Evolutionary conservation across 2,113 vertebrate genomes (phyloP), one percentile per base, ranked within the genome.

Genomic region (Colaptes auratus): DNA sequence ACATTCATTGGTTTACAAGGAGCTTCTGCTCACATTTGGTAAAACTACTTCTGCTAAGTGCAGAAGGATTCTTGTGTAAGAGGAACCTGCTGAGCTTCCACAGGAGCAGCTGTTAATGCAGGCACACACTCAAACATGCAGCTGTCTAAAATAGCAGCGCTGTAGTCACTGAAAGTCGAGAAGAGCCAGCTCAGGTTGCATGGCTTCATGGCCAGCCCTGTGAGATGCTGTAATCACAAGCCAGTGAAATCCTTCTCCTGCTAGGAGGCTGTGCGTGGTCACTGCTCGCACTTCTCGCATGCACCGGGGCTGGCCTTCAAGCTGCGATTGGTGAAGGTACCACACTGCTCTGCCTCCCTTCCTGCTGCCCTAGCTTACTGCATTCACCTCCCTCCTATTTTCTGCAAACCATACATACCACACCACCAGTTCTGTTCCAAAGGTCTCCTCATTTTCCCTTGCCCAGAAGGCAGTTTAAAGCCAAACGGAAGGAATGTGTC

Each of bases 111-210:
- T 96, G 95, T 79, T 92, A 93, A 74, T 86, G 86, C 11, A 92
- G 95, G 95, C 95, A 94, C 83, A 28, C 79, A 94, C 67, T 90
- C 93, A 96, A 94, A 58, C 81, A 89, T 1, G 89, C 90, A 75
- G 90, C 84, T 60, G 83, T 93, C 96, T 82, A 89, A 95, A 96
- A 96, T 95, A 95, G 94, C 76, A 96, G 90, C 1, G 1, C 67
- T 81, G 59, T 15, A 75, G 92, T 89, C 24, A 0, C 4, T 92
- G 88, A 93, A 95, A 93, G 90, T 31, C 92, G 93, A 86, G 92
- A 90, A 83, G 94, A 66, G 70, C 53, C 86, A 92, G 96, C 81
- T 96, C 90, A 35, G 94, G 77, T 96, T 96, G 90, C 96, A 86
- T 39, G 52, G 73, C 88, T 59, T 77, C 77, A 66, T 0, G 58